These are phyloP conservation scores for Ecliptopera silaceata DNA, from an alignment of 2,888 invertebrate species.

Conservation along the genomic window DNA sequence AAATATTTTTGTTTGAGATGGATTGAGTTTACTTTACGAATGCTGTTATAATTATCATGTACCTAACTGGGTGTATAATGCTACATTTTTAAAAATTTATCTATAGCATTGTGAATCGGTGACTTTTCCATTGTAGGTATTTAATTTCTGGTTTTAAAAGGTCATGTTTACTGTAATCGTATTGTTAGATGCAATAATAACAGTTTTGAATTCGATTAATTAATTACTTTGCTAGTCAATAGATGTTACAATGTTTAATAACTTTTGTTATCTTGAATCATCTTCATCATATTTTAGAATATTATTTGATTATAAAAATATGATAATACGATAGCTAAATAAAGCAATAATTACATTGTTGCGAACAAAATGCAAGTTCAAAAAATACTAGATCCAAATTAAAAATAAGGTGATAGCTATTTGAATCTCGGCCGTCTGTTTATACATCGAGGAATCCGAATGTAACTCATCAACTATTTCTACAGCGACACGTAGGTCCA, in stretches of 20 bases:
- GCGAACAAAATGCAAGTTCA: constrained; percentile 23
- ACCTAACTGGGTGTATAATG: no score
- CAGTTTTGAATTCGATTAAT: not conserved
- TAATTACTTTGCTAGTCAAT: not conserved
- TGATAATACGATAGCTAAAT: no score
- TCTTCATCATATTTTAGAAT: not conserved
- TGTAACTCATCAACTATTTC: constrained; percentile 77
- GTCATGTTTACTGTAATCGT: not conserved
- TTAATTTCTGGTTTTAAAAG: no score
- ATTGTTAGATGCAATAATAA: not conserved
- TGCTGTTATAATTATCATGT: no score
- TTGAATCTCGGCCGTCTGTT: constrained; percentile 55
- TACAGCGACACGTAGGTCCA: constrained; percentile 60
- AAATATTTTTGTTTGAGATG: no score
- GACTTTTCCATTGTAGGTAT: no score
- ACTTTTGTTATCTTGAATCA: not conserved
- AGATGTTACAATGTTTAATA: not conserved
- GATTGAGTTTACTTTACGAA: no score
- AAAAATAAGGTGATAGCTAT: constrained; percentile 33
- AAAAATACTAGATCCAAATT: constrained; percentile 30
- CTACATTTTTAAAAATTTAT: no score
- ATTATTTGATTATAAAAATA: not conserved
- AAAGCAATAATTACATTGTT: no score
- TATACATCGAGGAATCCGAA: constrained; percentile 60
- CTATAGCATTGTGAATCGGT: no score